These are phyloP conservation scores for Chrysoperla carnea DNA, from an alignment of 1,140 invertebrate species.

Conservation along the genomic window DNA sequence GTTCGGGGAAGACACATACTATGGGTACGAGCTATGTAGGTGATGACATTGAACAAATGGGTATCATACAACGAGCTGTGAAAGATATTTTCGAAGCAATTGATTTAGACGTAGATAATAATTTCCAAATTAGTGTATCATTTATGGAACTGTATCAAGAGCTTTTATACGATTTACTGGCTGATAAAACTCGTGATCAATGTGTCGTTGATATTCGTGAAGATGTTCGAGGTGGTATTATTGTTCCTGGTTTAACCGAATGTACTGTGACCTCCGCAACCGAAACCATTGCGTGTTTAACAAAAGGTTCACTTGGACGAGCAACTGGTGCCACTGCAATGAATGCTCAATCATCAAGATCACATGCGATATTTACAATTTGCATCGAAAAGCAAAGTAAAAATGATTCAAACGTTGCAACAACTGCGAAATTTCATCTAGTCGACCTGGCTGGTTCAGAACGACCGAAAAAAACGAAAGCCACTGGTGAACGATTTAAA, in stretches of 20 bases:
- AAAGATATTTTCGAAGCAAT: constrained; percentile 65
- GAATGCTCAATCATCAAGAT: constrained; percentile 79
- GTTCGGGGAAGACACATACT: constrained; percentile 81
- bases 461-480: constrained; percentile 79
- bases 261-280: constrained; percentile 33
- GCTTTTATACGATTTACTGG: constrained; percentile 60
- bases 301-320: constrained; percentile 53
- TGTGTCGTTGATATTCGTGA: constrained; percentile 68
- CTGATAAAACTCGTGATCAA: constrained; percentile 41
- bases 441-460: constrained; percentile 91
- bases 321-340: constrained; percentile 85
- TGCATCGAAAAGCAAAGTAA: constrained; percentile 47
- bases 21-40: constrained; percentile 72
- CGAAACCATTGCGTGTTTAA: constrained; percentile 48
- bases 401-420: constrained; percentile 42
- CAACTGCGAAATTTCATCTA: constrained; percentile 64
- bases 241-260: constrained; percentile 51
- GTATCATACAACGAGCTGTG: constrained; percentile 74
- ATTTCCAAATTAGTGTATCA: constrained; percentile 56
- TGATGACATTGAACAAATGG: constrained; percentile 32
- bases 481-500: constrained; percentile 78
- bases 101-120: constrained; percentile 35
- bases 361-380: constrained; percentile 85
- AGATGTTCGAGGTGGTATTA: constrained; percentile 41
- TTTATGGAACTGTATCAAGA: constrained; percentile 64